These are phyloP conservation scores for Drosophila gaucha DNA, from an alignment of 2,888 invertebrate species.

Conservation along the genomic window DNA sequence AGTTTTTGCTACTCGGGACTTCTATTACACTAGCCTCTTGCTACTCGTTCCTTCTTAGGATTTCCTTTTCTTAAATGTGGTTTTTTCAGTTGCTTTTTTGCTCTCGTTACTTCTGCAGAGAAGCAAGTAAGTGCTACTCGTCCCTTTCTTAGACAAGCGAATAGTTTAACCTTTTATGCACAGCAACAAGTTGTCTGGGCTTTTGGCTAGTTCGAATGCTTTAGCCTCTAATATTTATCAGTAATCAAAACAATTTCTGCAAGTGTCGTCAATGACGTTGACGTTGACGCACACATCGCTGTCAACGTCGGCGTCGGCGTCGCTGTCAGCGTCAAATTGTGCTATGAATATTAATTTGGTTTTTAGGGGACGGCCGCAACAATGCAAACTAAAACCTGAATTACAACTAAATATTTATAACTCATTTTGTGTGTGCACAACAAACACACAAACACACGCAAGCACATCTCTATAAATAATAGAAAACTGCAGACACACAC, in stretches of 20 bases:
- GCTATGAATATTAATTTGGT: conserved; percentile 77
- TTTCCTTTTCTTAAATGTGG: no score
- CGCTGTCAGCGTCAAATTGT: conserved; percentile 30
- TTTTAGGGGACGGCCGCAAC: conserved; percentile 46
- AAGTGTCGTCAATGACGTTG: conserved; percentile 7
- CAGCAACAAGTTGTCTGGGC: neutral
- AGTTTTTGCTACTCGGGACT: no score
- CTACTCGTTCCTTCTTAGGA: no score
- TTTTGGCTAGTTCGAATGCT: conserved; percentile 2
- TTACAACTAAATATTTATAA: conserved; percentile 81
- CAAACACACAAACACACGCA: conserved; percentile 14
- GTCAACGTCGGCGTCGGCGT: neutral
- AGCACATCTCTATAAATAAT: conserved; percentile 34
- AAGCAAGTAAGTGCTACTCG: no score
- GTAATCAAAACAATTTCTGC: conserved; percentile 13
- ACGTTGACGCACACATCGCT: conserved; percentile 7
- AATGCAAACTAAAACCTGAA: conserved; percentile 74
- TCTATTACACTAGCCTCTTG: no score
- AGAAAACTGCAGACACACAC: conserved; percentile 35
- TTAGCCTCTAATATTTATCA: conserved; percentile 34
- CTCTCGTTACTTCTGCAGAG: no score
- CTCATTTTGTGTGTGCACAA: conserved; percentile 65
- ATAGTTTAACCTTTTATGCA: no score
- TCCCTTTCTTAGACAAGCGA: no score
- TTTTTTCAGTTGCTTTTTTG: no score